phyloP scores from a whole-genome alignment of 2,113 vertebrate species.

The Scalopus aquaticus region DNA sequence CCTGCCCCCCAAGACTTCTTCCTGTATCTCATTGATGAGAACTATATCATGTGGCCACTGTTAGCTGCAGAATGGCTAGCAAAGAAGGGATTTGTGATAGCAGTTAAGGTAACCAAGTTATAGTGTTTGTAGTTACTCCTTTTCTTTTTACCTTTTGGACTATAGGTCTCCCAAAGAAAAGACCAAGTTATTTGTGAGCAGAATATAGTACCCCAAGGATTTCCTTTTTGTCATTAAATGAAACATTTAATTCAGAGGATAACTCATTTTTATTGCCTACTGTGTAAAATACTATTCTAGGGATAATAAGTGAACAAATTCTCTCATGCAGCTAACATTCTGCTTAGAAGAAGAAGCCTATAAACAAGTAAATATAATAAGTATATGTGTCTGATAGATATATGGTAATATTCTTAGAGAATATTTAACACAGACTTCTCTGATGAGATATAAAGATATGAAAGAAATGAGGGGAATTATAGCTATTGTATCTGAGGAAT shows the following conservation, averaged over 20 bases:
- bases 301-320: conserved; percentile 15
- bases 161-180: neutral
- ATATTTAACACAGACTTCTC: neutral
- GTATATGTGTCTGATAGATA: neutral
- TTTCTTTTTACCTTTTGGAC: neutral
- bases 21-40: neutral
- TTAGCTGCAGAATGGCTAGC: neutral
- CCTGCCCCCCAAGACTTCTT: neutral
- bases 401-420: neutral
- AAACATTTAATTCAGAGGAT: conserved; percentile 26
- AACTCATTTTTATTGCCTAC: neutral
- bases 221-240: neutral
- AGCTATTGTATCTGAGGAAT: neutral
- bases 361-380: neutral
- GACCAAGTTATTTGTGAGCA: neutral
- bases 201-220: neutral
- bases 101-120: neutral
- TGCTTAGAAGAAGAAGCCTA: neutral
- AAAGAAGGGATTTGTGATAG: neutral
- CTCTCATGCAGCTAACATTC: neutral
- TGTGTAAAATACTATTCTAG: neutral
- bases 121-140: conserved; percentile 12
- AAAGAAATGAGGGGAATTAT: conserved; percentile 25
- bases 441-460: conserved; percentile 10
- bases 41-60: neutral